These are phyloP conservation scores for Tragelaphus buxtoni DNA, from an alignment of 2,113 vertebrate genomes.

Conservation along the genomic window DNA sequence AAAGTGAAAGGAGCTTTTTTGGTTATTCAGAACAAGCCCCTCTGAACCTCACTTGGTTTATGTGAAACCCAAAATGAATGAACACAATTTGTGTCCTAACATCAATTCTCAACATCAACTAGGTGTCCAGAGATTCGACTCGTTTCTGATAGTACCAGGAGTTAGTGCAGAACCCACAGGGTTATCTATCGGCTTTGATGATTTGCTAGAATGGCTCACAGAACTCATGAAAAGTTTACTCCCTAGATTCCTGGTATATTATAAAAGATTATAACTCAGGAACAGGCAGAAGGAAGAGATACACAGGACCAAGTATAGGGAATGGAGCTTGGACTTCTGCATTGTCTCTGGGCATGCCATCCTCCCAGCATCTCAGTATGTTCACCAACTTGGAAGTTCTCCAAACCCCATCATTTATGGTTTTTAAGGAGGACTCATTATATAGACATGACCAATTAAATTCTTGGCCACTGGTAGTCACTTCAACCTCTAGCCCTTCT, in stretches of 20 bases:
- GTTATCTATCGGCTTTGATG: not conserved
- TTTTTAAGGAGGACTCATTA: not conserved
- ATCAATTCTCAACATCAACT: not conserved
- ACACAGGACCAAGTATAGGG: not conserved
- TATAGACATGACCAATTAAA: not conserved
- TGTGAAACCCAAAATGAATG: not conserved
- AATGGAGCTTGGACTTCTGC: not conserved
- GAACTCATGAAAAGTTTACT: not conserved
- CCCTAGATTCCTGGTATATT: not conserved
- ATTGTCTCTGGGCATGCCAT: rapidly evolving
- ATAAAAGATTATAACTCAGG: not conserved
- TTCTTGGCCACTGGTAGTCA: not conserved
- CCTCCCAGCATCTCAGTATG: not conserved
- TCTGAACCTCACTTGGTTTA: not conserved
- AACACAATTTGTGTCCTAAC: not conserved
- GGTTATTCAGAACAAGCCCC: not conserved
- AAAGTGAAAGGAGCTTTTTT: not conserved
- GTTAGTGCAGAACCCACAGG: not conserved
- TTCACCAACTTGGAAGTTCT: not conserved
- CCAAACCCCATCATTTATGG: not conserved
- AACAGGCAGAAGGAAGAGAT: not conserved
- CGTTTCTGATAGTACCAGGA: not conserved
- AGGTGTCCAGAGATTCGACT: not conserved
- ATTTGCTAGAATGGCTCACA: not conserved
- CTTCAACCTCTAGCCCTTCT: not conserved